phyloP scores from a whole-genome alignment of 2,113 vertebrate genomes.

The Cyanoliseus patagonus region DNA sequence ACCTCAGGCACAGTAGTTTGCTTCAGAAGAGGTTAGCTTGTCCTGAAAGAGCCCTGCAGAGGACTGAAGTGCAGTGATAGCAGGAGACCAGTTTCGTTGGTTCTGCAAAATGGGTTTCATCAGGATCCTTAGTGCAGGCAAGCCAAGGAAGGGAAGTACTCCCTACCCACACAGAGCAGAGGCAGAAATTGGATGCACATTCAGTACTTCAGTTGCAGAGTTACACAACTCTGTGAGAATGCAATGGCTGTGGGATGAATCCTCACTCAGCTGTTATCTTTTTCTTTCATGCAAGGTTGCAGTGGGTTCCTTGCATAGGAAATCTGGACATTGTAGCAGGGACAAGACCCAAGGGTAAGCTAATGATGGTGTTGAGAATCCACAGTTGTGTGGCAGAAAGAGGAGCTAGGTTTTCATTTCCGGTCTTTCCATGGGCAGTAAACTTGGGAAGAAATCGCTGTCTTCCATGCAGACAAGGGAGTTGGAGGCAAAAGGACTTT shows the following conservation, averaged over 20 bases:
- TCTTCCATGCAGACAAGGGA: rapidly evolving
- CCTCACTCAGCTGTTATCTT: rapidly evolving
- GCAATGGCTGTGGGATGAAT: background rate
- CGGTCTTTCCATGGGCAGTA: background rate
- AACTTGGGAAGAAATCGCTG: background rate
- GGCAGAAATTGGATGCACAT: background rate
- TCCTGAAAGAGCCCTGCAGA: background rate
- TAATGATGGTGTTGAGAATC: background rate
- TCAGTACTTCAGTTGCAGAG: background rate
- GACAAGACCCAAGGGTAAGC: background rate
- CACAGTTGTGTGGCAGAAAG: background rate
- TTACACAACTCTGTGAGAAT: background rate
- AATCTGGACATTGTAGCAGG: background rate
- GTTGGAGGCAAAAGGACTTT: background rate
- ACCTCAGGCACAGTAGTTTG: background rate
- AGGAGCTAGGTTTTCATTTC: background rate
- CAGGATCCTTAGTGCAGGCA: background rate
- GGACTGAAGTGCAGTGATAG: background rate
- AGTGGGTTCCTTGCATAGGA: rapidly evolving
- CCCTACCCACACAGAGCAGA: background rate
- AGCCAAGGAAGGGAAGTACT: background rate
- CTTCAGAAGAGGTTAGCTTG: background rate
- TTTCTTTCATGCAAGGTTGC: background rate
- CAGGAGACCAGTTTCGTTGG: background rate
- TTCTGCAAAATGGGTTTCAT: background rate